A percentile compares a stretch with the other conserved stretches of the same genome.
Evolutionary conservation across 1,140 invertebrate genomes (phyloP).

Genomic region (Listronotus oregonensis): DNA sequence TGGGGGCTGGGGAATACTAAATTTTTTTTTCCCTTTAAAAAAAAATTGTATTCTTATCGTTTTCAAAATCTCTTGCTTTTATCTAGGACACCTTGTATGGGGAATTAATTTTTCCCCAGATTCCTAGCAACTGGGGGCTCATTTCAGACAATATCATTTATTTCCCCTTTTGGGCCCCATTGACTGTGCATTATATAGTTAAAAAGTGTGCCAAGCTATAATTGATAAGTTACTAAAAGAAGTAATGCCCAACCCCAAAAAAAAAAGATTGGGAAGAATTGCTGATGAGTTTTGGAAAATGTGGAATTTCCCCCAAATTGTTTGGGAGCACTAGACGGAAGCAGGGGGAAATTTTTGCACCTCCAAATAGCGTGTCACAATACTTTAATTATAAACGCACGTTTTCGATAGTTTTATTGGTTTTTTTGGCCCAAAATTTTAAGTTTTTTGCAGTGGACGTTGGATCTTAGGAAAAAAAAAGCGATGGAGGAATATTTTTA

Average conservation of each 20-base stretch:
- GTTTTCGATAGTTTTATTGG: constrained; percentile 55
- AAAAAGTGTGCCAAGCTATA: neutral
- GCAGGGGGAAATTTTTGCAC: constrained; percentile 53
- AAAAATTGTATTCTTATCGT: too few relatives aligned
- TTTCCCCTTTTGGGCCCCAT: neutral
- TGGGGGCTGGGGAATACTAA: too few relatives aligned
- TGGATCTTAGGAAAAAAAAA: constrained; percentile 51
- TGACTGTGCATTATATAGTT: constrained; percentile 1
- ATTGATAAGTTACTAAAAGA: neutral
- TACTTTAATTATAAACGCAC: constrained; percentile 56
- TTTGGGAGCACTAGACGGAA: constrained; percentile 57
- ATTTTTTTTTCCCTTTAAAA: too few relatives aligned
- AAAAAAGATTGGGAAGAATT: neutral
- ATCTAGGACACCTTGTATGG: too few relatives aligned
- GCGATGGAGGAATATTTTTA: constrained; percentile 44
- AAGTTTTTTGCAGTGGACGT: constrained; percentile 55
- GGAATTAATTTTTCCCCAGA: too few relatives aligned
- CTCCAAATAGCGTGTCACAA: constrained; percentile 48
- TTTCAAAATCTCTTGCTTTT: too few relatives aligned
- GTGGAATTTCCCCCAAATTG: constrained; percentile 52
- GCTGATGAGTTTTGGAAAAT: constrained; percentile 38
- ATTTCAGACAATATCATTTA: too few relatives aligned
- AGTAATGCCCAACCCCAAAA: neutral
- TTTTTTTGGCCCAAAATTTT: constrained; percentile 54
- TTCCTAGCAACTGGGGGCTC: too few relatives aligned